Percentiles rank a stretch among this genome's conserved stretches.
Evolutionary conservation across 2,888 invertebrate species (phyloP).

Genomic region (Xanthia togata): DNA sequence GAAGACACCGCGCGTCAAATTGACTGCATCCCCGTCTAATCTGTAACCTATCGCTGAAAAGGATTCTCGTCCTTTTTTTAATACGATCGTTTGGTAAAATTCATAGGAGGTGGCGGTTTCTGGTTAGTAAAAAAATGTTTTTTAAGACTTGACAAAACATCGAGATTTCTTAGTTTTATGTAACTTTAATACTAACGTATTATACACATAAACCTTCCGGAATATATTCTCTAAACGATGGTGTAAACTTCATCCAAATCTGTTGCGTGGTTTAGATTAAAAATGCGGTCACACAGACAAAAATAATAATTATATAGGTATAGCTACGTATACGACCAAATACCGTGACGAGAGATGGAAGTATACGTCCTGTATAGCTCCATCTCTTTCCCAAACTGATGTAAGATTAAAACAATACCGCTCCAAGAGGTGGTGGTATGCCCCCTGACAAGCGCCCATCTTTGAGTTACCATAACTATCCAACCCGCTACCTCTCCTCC

Average conservation of each 20-base stretch:
- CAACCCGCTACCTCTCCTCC: conserved; percentile 61
- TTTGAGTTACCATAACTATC: neutral
- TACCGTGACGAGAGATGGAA: neutral
- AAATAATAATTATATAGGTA: no score
- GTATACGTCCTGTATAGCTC: neutral
- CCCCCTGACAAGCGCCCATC: neutral
- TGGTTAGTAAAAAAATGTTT: neutral
- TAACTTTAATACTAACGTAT: no score
- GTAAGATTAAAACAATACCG: neutral
- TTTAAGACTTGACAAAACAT: no score
- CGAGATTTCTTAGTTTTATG: no score
- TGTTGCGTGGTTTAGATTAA: no score
- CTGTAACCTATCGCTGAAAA: conserved; percentile 89
- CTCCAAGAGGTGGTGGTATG: neutral
- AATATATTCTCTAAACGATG: no score
- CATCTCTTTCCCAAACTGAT: neutral
- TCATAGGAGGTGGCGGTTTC: conserved; percentile 53
- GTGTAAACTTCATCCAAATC: no score
- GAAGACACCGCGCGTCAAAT: conserved; percentile 86
- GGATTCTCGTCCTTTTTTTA: conserved; percentile 85
- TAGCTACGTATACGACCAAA: neutral
- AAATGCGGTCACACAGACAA: no score
- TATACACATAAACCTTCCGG: no score
- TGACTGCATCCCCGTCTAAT: conserved; percentile 86
- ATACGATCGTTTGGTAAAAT: conserved; percentile 74